These are phyloP conservation scores for Scolopax bukidnonensis DNA, from an alignment of 2,797 vertebrate genomes.

Conservation along the genomic window DNA sequence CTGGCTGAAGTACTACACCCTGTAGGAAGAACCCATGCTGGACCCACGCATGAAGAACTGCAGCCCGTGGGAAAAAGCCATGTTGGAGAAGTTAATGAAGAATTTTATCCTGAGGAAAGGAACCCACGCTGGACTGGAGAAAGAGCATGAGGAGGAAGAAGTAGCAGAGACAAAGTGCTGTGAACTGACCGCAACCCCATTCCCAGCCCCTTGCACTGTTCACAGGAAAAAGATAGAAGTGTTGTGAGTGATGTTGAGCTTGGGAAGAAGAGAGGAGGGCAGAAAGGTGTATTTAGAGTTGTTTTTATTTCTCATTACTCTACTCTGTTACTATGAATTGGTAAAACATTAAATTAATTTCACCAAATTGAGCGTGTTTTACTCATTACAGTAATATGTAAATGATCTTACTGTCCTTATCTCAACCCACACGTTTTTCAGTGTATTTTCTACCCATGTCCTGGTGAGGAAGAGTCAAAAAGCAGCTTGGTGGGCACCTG, in stretches of 20 bases:
- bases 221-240: background rate
- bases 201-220: accelerated
- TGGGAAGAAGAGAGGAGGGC: background rate
- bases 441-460: background rate
- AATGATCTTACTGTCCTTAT: background rate
- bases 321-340: background rate
- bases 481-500: background rate
- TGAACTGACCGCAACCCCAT: background rate
- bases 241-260: accelerated
- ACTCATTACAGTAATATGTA: background rate
- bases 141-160: background rate
- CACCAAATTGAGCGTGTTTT: background rate
- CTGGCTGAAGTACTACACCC: background rate
- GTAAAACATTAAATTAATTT: background rate
- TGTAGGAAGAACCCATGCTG: background rate
- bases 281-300: background rate
- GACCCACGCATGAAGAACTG: background rate
- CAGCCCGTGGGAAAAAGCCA: background rate
- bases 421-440: background rate
- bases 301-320: background rate
- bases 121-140: background rate
- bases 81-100: background rate
- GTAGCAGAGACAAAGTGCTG: accelerated
- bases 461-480: background rate
- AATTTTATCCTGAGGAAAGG: accelerated